These are phyloP conservation scores for Fulmarus glacialis DNA, from an alignment of 2,113 vertebrate genomes.

Conservation along the genomic window DNA sequence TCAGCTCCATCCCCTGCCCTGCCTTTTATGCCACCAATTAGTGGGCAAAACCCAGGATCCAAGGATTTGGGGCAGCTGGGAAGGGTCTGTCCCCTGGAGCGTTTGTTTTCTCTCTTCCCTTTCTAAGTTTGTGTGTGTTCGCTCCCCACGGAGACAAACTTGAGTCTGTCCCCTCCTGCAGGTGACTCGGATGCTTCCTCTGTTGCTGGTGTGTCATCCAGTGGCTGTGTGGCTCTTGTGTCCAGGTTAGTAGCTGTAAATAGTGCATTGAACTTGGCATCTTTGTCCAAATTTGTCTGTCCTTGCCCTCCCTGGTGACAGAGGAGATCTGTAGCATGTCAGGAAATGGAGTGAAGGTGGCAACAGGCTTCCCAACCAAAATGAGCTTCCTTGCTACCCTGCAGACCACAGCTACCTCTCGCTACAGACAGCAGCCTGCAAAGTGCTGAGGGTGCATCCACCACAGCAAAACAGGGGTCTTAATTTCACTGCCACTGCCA, in stretches of 20 bases:
- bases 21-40: not conserved
- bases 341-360: not conserved
- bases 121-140: not conserved
- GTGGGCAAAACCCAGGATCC: not conserved
- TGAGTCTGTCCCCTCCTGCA: conserved; percentile 32
- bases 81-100: not conserved
- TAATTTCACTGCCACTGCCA: not conserved
- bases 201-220: conserved; percentile 45
- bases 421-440: not conserved
- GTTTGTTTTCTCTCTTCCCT: not conserved
- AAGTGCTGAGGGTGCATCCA: not conserved
- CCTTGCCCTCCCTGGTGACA: not conserved
- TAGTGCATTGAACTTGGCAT: not conserved
- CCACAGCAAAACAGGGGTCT: not conserved
- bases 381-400: not conserved
- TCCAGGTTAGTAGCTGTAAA: conserved; percentile 75
- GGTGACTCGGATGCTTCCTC: conserved; percentile 80
- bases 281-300: not conserved
- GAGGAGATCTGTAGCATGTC: not conserved
- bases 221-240: conserved; percentile 45
- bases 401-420: not conserved
- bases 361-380: not conserved
- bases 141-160: not conserved
- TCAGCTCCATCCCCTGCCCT: not conserved
- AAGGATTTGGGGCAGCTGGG: not conserved